phyloP scores from a whole-genome alignment of 2,888 invertebrate species.

The Rhorus exstirpatorius region DNA sequence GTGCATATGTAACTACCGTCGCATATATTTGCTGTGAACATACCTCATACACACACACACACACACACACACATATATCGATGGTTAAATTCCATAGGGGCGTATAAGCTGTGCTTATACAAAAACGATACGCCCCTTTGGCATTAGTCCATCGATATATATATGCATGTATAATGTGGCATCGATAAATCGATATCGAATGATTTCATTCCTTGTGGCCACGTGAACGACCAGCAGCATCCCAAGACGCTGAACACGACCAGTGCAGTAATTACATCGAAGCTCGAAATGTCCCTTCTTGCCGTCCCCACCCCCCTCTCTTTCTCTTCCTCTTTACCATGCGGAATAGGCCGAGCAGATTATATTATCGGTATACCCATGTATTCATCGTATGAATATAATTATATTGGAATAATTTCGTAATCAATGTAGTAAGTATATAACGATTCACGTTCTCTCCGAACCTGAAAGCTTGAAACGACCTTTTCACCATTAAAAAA shows the following conservation, averaged over 20 bases:
- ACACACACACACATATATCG: too few relatives aligned
- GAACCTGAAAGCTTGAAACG: not conserved
- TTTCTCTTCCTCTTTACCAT: not conserved
- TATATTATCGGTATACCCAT: constrained; percentile 22
- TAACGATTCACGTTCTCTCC: not conserved
- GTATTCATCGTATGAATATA: constrained; percentile 22
- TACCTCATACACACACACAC: too few relatives aligned
- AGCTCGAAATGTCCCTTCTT: constrained; percentile 31
- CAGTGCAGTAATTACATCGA: constrained; percentile 56
- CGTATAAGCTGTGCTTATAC: too few relatives aligned
- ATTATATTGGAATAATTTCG: constrained; percentile 35
- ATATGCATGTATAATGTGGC: not conserved
- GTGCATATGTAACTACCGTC: not conserved
- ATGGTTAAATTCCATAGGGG: too few relatives aligned
- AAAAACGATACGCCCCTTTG: too few relatives aligned
- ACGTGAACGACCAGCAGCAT: constrained; percentile 51
- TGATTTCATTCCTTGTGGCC: constrained; percentile 56
- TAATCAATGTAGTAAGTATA: constrained; percentile 1
- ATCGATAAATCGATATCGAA: constrained; percentile 61
- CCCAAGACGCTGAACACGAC: constrained; percentile 48
- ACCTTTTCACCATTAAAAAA: constrained; percentile 8
- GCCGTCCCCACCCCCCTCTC: not conserved
- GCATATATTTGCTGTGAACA: not conserved
- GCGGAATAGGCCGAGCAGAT: not conserved
- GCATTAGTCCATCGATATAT: too few relatives aligned